Evolutionary conservation across 2,113 vertebrate genomes (phyloP), one percentile per base, ranked within the genome.

Genomic region (Empidonax alnorum): DNA sequence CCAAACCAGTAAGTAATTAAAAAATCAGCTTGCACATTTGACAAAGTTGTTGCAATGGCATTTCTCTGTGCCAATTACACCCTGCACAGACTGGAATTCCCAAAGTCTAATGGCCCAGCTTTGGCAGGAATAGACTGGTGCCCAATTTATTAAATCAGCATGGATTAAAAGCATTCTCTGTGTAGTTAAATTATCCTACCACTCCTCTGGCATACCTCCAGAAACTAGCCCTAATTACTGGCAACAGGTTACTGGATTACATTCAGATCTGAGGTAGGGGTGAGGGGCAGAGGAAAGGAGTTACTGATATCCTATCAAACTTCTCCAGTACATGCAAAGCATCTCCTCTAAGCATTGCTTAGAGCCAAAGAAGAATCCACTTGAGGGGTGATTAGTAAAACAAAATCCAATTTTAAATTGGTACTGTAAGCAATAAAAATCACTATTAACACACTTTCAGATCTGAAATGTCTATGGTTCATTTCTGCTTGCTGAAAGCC

Each of bases 181-280:
- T 78, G 65, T 33, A 81, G 66, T 42, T 37, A 59, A 33, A 14
- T 46, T 35, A 84, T 16, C 47, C 42, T 49, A 31, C 46, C 46
- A 30, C 33, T 73, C 41, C 46, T 80, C 59, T 63, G 58, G 61
- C 4, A 81, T 5, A 33, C 23, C 52, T 93, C 47, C 56, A 87
- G 72, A 73, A 71, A 24, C 39, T 12, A 81, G 47, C 16, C 35
- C 47, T 72, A 74, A 46, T 49, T 66, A 74, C 37, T 58, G 18
- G 41, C 80, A 94, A 46, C 33, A 68, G 53, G 42, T 63, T 71
- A 75, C 49, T 9, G 8, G 21, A 30, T 41, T 62, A 44, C 0
- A 3, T 50, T 58, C 42, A 30, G 19, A 49, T 42, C 47, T 4
- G 0, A 0, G 1, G 27, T 25, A 10, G 18, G 11, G 14, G 6